phyloP scores from a whole-genome alignment of 2,113 vertebrate genomes.

The Chiloscyllium plagiosum region DNA sequence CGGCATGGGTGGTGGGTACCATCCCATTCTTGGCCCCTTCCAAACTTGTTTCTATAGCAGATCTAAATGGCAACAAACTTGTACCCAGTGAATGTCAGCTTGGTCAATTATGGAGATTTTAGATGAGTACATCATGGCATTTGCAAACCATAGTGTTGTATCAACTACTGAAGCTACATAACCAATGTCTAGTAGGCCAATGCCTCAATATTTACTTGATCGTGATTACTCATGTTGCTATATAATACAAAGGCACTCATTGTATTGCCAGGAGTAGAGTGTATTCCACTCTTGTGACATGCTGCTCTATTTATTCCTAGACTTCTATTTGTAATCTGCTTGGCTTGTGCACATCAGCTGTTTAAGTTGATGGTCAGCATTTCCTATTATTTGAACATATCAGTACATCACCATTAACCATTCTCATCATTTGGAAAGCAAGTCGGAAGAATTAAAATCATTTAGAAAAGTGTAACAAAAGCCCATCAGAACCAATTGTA shows the following conservation, averaged over 20 bases:
- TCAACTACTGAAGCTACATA: background rate
- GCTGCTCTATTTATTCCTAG: background rate
- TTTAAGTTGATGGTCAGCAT: background rate
- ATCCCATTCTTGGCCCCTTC: background rate
- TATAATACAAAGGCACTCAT: background rate
- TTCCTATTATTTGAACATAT: background rate
- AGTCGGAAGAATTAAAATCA: background rate
- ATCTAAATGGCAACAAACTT: background rate
- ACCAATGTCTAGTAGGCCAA: background rate
- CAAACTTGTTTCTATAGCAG: background rate
- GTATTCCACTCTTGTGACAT: background rate
- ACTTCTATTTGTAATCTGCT: background rate
- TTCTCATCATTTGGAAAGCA: background rate
- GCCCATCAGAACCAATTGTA: background rate
- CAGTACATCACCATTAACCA: background rate
- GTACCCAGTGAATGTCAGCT: background rate
- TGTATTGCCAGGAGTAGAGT: background rate
- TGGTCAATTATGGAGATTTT: background rate
- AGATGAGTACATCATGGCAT: background rate
- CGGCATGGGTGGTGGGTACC: background rate
- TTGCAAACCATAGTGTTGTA: background rate
- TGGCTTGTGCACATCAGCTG: background rate
- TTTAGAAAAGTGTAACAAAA: background rate
- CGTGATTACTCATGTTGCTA: background rate
- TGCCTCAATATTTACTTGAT: background rate